Evolutionary conservation across 2,113 vertebrate genomes (phyloP), one percentile per base, ranked within the genome.

Genomic region (Calyptommatus sinebrachiatus): DNA sequence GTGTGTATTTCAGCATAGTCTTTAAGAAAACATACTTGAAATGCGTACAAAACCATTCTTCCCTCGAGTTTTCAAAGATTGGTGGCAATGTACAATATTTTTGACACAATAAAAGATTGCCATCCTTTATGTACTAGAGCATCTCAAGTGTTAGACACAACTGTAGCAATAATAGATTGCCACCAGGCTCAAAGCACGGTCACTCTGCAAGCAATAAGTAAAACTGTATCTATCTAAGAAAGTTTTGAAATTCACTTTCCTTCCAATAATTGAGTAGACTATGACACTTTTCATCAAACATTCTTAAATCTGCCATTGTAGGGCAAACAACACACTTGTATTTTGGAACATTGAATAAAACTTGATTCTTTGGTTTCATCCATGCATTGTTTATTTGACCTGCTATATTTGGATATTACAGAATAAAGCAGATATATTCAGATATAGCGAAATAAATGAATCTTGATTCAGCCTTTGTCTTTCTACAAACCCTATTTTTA

Each of bases 191-290:
- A 61, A 77, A 74, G 22, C 29, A 50, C n/a, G 68, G 11, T 71
- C 21, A 46, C 61, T 87, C 22, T 69, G 85, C 29, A 76, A 85
- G 48, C 50, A 85, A 61, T 45, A 73, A 60, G 48, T 71, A 72
- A 81, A 66, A 82, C 80, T 79, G 53, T 66, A 35, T 26, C 65
- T 71, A 14, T 20, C 26, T 65, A 48, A 46, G 16, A 9, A 41
- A 60, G 57, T n/a, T 14, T 9, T 72, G 21, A 3, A 12, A 60
- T 53, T 45, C 66, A 28, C 5, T 29, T 8, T 1, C 73, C 20
- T 80, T 84, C 84, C 70, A 81, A 65, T 84, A 21, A 73, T 57
- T 2, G 18, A 57, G 2, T 16, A 57, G 53, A 57, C 12, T 57
- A 18, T 57, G 53, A 18, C 2, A 61, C 20, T 62, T 73, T 78